A percentile compares a stretch with the other conserved stretches of the same genome.
Conservation (phyloP, 2,888 invertebrate species). For the Cyaniris semiargus region DNA sequence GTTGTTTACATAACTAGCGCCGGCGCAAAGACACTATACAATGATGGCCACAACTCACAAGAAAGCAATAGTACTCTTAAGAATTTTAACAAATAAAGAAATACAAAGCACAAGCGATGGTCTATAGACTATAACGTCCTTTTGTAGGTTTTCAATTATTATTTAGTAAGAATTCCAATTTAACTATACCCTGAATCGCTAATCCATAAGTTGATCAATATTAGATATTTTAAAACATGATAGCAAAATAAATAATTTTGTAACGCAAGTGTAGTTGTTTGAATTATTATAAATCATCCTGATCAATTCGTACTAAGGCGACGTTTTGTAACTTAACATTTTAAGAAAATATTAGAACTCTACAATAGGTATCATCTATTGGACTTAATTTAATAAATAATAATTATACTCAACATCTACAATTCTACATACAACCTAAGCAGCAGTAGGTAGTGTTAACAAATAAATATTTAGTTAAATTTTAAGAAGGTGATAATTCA, state of each 20-base stretch:
- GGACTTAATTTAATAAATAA: no score
- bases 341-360: neutral
- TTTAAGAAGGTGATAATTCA: neutral
- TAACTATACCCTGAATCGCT: constrained; percentile 6
- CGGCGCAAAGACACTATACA: constrained; percentile 3
- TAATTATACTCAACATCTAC: no score
- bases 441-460: neutral
- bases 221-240: neutral
- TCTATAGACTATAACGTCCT: neutral
- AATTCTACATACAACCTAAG: no score
- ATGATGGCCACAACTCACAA: neutral
- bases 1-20: constrained; percentile 21
- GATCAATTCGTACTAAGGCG: neutral
- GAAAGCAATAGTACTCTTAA: neutral
- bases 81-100: constrained; percentile 14
- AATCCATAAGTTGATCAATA: neutral
- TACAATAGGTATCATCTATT: no score
- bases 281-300: no score
- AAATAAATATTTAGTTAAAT: neutral
- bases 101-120: constrained; percentile 1
- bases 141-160: constrained; percentile 15
- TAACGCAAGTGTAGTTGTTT: no score
- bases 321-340: neutral
- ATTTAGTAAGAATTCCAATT: neutral
- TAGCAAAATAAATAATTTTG: neutral